phyloP scores from a whole-genome alignment of 30 jellyfish, hydroid and myxozoan genomes.

The Hydractinia symbiolongicarpus region DNA sequence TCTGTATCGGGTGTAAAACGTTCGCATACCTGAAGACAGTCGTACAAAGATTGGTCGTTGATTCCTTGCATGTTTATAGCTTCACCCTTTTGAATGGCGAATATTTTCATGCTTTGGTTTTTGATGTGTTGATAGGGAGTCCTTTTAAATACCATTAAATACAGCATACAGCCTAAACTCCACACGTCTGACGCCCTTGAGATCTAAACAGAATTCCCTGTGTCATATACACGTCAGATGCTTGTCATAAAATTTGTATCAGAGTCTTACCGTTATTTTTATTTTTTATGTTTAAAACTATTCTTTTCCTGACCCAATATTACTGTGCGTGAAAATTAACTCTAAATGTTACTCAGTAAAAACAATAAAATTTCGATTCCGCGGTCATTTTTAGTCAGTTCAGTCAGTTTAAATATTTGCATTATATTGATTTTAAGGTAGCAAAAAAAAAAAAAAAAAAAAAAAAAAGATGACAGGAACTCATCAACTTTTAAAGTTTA shows the following conservation, averaged over 20 bases:
- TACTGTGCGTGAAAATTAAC: background rate
- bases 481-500: no score
- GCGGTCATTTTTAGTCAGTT: no score
- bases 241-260: no score
- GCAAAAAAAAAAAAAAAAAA: no score
- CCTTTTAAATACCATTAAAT: conserved; percentile 57
- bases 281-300: no score
- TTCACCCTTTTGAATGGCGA: conserved; percentile 48
- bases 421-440: no score
- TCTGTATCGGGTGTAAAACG: background rate
- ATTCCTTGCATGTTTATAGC: conserved; percentile 48
- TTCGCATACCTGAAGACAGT: conserved; percentile 65
- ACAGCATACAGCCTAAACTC: conserved; percentile 97
- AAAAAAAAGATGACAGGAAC: no score
- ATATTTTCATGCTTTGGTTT: conserved; percentile 30
- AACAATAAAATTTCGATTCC: no score
- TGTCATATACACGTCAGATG: background rate
- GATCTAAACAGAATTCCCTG: conserved; percentile 25
- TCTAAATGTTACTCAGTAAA: no score
- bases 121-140: conserved; percentile 84
- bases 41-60: conserved; percentile 43
- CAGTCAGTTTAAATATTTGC: no score
- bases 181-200: conserved; percentile 91
- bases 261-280: no score
- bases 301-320: background rate